Percentiles rank a stretch among this genome's conserved stretches.
Conservation (phyloP, 1,140 invertebrate species). For the Nasonia giraulti region DNA sequence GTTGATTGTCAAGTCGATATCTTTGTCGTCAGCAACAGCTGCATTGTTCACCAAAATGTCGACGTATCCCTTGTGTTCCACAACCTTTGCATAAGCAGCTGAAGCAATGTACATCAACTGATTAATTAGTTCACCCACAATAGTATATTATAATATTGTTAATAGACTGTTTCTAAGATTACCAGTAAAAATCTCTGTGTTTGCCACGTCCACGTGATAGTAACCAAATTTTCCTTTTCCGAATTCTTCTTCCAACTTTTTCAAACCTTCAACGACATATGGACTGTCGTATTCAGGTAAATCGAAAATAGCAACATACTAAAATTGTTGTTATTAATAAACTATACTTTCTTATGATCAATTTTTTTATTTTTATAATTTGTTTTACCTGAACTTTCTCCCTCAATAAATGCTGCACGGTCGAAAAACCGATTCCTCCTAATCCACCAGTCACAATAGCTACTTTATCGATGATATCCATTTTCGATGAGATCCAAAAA, state of each 20-base stretch:
- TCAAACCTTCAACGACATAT: slow-evolving; percentile 1
- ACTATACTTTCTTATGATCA: neutral
- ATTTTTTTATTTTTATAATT: neutral
- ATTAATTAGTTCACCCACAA: neutral
- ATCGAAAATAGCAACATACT: slow-evolving; percentile 36
- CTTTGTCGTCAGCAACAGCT: neutral
- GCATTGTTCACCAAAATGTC: slow-evolving; percentile 44
- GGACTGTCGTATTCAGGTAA: neutral
- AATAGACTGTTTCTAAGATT: neutral
- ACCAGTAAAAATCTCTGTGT: slow-evolving; percentile 21
- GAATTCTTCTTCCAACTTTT: slow-evolving; percentile 22
- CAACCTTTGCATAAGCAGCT: slow-evolving; percentile 7
- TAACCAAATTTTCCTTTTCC: slow-evolving; percentile 14
- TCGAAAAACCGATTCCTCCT: slow-evolving; percentile 27
- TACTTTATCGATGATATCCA: slow-evolving; percentile 30
- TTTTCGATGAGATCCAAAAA: neutral
- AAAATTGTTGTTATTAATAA: slow-evolving; percentile 11
- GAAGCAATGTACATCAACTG: neutral
- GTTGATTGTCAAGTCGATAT: slow-evolving; percentile 2
- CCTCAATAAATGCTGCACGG: slow-evolving; percentile 27
- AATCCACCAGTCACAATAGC: slow-evolving; percentile 32
- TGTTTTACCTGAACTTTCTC: slow-evolving; percentile 4
- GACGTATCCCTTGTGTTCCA: slow-evolving; percentile 14
- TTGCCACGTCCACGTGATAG: slow-evolving; percentile 23
- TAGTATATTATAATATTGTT: neutral